A percentile compares a stretch with the other conserved stretches of the same genome.
Conservation (phyloP, 2,888 invertebrate species). For the Coenonympha arcania region DNA sequence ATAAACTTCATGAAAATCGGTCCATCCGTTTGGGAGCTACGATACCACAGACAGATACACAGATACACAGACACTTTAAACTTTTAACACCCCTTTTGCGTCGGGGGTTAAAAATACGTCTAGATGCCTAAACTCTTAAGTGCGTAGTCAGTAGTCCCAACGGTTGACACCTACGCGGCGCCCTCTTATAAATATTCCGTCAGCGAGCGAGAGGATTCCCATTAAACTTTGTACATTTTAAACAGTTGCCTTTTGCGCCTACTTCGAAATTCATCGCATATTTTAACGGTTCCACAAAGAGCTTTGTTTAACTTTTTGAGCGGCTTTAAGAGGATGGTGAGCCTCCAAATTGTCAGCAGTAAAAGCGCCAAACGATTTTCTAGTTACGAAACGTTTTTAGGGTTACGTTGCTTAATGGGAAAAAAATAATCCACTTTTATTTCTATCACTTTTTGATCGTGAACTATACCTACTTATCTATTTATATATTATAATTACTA, state of each 20-base stretch:
- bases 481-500: too few relatives aligned
- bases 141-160: constrained; percentile 6
- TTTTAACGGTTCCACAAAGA: constrained; percentile 58
- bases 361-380: constrained; percentile 5
- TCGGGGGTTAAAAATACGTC: too few relatives aligned
- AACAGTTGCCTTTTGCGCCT: constrained; percentile 57
- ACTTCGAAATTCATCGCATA: constrained; percentile 64
- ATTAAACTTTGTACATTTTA: constrained; percentile 68
- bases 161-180: constrained; percentile 34
- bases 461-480: too few relatives aligned
- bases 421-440: too few relatives aligned
- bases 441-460: too few relatives aligned
- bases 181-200: constrained; percentile 60
- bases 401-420: not conserved
- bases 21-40: too few relatives aligned
- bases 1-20: too few relatives aligned
- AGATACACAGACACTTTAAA: too few relatives aligned
- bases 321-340: constrained; percentile 40
- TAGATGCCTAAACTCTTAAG: not conserved
- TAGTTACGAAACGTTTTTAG: not conserved
- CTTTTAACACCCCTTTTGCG: too few relatives aligned
- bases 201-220: constrained; percentile 50
- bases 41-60: too few relatives aligned
- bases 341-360: constrained; percentile 22
- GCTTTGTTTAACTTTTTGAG: constrained; percentile 62